Base-by-base conservation (phyloP, 2,888 invertebrate species). In the Penaeus monodon region DNA sequence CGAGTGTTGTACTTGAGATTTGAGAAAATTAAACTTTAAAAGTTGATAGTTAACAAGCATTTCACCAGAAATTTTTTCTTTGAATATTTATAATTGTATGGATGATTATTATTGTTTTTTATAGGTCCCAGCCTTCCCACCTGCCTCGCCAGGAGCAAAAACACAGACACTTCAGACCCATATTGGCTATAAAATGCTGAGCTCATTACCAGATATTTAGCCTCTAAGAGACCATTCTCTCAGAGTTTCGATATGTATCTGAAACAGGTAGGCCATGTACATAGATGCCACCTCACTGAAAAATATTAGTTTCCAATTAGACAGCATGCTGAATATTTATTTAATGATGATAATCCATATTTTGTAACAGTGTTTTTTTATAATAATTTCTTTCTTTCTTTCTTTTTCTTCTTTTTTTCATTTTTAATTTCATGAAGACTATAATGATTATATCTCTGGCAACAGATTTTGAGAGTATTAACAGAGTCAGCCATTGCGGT, bases 151-250 rank as follows among this genome's bases (percentile, higher is more conserved):
- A 81, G 95, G 96, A 68, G 95, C 95, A 90, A 95, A 96, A 91
- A 95, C 96, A 84, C 96, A 96, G 93, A 96, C 97, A 89, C 95
- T 97, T 92, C 97, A 97, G 92, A 97, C 97, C 12, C 97, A 97
- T 92, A 97, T 97, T 90, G 97, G 97, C 92, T 97, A 97, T 92
- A 96, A 91, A 97, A 97, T 91, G 98, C 98, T 33, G 97, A 97
- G 93, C 93, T 98, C 89, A 97, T 98, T 92, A 96, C 97, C 78
- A 96, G 97, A 92, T 97, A 97, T 93, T 94, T 99, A 90, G 98
- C 99, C 22, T 98, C 98, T n/a, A 98, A 98, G 92, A 94, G 99
- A 91, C 97, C 98, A 82, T 99, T 99, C 93, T 98, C 98, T 89
- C 98, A 98, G 92, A 98, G 98, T 91, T 99, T 99, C 93, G 99